Evolutionary conservation across 92 coral and sea anemone genomes (phyloP).

Genomic region (Phenganax stokvisi): DNA sequence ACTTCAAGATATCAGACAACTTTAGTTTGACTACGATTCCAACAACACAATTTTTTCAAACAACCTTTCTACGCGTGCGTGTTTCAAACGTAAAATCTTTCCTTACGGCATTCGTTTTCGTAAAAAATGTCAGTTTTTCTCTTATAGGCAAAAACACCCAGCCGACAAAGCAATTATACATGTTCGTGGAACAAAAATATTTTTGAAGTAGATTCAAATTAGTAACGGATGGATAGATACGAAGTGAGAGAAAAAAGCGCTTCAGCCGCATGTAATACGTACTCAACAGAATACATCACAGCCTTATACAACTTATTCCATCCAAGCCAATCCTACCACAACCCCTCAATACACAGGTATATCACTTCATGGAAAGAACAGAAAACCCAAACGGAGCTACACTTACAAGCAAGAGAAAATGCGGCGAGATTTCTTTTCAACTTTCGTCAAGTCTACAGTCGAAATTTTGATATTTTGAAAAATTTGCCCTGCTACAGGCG

Average conservation of each 20-base stretch:
- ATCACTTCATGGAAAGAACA: background rate
- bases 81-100: no score
- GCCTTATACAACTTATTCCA: background rate
- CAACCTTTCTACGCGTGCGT: no score
- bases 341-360: background rate
- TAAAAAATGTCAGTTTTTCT: no score
- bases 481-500: background rate
- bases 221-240: background rate
- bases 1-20: no score
- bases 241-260: background rate
- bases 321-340: background rate
- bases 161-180: no score
- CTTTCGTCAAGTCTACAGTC: constrained; percentile 3
- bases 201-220: no score
- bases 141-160: no score
- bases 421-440: background rate
- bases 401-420: background rate
- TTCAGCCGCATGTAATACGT: background rate
- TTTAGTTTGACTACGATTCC: no score
- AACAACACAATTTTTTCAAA: no score
- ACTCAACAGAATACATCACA: constrained; percentile 2
- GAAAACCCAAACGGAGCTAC: background rate
- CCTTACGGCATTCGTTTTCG: no score
- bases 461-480: background rate
- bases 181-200: no score